Evolutionary conservation across 2,113 vertebrate species (phyloP), one percentile per base, ranked within the genome.

Genomic region (Gambusia holbrooki): DNA sequence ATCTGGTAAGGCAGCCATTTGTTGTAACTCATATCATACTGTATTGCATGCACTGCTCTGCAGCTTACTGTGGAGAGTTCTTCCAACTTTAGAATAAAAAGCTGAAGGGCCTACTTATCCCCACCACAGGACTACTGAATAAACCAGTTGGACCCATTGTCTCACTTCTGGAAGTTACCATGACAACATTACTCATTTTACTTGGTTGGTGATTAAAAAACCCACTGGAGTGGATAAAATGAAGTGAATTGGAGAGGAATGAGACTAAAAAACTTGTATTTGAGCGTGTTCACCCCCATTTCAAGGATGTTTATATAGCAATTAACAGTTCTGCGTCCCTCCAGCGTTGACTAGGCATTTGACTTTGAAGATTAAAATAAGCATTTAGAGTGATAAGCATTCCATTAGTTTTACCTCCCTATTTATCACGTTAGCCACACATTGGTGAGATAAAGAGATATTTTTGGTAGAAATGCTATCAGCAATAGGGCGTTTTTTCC

Each of bases 171-270:
- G 87, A 93, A 51, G 95, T 97, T 95, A 86, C 96, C 95, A 96
- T 96, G 95, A 95, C 89, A 94, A 97, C 95, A 62, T 87, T 85
- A 89, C 91, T 94, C 96, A 94, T 95, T 95, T 76, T 92, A 93
- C 92, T 89, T 94, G 87, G 94, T 88, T 95, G 95, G 92, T 92
- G 94, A 96, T 97, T 96, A 48, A 96, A 96, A 94, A 83, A 81
- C n/a, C 66, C 85, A 85, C 35, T 71, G 71, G 76, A 68, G 71
- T 76, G 84, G 70, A 84, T 81, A 37, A 78, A 86, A 86, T 74
- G 54, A 75, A 75, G 77, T 82, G 81, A 83, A 85, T 62, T 81
- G 73, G 70, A 67, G 67, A 75, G 76, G 77, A 80, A 78, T 35
- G 60, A 30, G 19, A 42, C 15, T 8, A 29, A 62, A 15, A 25